Percentiles rank a stretch among this genome's conserved stretches.
phyloP scores from a whole-genome alignment of 2,888 invertebrate species.

The Cantharis nigra region DNA sequence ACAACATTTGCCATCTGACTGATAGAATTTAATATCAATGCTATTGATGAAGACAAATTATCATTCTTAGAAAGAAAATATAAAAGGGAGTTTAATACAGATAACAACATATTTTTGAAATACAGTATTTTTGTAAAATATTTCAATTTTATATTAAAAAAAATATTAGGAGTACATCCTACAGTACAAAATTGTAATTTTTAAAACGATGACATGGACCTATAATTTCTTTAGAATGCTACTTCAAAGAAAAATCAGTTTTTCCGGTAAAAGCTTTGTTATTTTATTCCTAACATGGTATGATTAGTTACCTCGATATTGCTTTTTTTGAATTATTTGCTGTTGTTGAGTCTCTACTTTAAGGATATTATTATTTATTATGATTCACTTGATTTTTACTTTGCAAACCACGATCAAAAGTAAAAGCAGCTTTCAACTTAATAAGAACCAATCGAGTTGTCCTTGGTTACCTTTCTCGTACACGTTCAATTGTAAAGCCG shows the following conservation, averaged over 20 bases:
- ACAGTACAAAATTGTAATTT: not conserved
- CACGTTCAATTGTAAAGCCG: not conserved
- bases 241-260: not conserved
- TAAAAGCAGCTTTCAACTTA: not conserved
- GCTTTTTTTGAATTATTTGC: not conserved
- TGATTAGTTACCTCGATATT: not conserved
- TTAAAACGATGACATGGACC: not conserved
- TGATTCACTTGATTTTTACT: not conserved
- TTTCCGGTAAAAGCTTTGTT: not conserved
- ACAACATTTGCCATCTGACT: conserved; percentile 14
- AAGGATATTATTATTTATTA: not conserved
- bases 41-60: conserved; percentile 4
- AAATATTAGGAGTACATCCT: not conserved
- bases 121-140: not conserved
- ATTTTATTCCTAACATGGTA: not conserved
- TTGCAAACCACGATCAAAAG: not conserved
- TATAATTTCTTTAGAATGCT: not conserved
- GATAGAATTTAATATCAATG: conserved; percentile 12
- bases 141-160: not conserved
- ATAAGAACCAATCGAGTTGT: not conserved
- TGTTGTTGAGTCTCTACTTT: not conserved
- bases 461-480: not conserved
- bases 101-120: not conserved
- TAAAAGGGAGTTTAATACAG: not conserved
- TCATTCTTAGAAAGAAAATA: not conserved